Evolutionary conservation across 92 coral and sea anemone genomes (phyloP), one percentile per base, ranked within the genome.

Genomic region (Porites rus): DNA sequence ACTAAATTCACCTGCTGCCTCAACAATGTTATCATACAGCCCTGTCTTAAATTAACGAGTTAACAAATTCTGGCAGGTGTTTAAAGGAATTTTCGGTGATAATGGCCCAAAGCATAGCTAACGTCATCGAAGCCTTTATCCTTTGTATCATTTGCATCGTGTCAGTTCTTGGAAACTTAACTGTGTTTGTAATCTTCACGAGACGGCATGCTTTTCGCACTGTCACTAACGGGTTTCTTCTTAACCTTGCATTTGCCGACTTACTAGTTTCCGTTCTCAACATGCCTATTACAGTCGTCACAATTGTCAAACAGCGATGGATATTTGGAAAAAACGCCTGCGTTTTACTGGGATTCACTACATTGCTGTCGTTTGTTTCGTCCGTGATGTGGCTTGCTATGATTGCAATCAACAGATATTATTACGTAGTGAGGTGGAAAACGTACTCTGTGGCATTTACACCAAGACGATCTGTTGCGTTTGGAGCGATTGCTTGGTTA

Each of bases 171-270:
- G 99, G 99, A 1, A 96, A 96, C 31, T 74, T 72, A 3, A 75
- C 92, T 21, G 72, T 96, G 54, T 95, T 96, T 77, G 64, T 86
- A 7, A 84, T 96, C 19, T 89, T 96, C 16, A 75, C 65, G 1
- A 83, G 85, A n/a, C 79, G 80, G 24, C 81, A 51, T 6, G 22
- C 74, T 8, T 93, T 96, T 24, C 95, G 86, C 71, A 95, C 98
- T 21, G 73, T 91, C 61, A 83, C 92, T 0, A 96, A 96, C 68
- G 84, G 88, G 8, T 93, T 87, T 61, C 88, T 96, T 18, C 91
- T 96, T 6, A 96, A 96, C 19, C 96, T 96, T 62, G 97, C 99
- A 56, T 82, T 90, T 43, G 99, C 99, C 14, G 99, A 96, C 85
- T 68, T 96, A 18, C 73, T 96, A 11, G 98, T 95, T 43, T 80